Conservation (phyloP, 1,140 invertebrate species). For the Patella vulgata region DNA sequence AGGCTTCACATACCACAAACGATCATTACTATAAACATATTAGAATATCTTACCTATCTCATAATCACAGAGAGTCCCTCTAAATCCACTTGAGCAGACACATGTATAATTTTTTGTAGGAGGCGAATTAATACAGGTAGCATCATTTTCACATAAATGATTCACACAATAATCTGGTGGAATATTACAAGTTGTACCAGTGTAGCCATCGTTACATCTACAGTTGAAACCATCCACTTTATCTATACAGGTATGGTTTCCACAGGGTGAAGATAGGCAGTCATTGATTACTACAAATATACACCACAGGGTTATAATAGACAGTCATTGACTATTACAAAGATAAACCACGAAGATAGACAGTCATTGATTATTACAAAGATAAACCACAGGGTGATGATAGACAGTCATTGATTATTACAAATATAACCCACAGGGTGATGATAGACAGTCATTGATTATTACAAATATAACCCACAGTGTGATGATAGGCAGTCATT, state of each 20-base stretch:
- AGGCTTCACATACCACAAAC: too few species aligned
- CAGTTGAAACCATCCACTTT: neutral
- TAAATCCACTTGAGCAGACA: neutral
- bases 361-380: too few species aligned
- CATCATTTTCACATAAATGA: slow-evolving; percentile 5
- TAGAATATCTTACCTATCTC: slow-evolving; percentile 1
- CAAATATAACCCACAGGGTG: neutral
- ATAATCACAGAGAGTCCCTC: neutral
- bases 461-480: neutral
- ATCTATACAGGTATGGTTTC: neutral
- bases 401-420: slow-evolving; percentile 8
- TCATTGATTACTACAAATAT: slow-evolving; percentile 5
- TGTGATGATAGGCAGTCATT: too few species aligned
- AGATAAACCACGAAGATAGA: neutral
- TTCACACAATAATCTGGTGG: neutral
- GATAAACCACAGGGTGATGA: neutral
- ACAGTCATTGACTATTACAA: neutral
- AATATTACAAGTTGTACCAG: neutral
- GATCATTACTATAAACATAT: too few species aligned
- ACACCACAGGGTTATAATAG: neutral
- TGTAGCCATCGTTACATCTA: slow-evolving; percentile 2
- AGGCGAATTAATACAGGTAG: neutral
- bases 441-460: neutral
- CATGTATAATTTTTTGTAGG: neutral
- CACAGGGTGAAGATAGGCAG: neutral